Percentiles rank a stretch among this genome's conserved stretches.
Evolutionary conservation across 1,140 invertebrate genomes (phyloP).

Genomic region (Diprion similis): DNA sequence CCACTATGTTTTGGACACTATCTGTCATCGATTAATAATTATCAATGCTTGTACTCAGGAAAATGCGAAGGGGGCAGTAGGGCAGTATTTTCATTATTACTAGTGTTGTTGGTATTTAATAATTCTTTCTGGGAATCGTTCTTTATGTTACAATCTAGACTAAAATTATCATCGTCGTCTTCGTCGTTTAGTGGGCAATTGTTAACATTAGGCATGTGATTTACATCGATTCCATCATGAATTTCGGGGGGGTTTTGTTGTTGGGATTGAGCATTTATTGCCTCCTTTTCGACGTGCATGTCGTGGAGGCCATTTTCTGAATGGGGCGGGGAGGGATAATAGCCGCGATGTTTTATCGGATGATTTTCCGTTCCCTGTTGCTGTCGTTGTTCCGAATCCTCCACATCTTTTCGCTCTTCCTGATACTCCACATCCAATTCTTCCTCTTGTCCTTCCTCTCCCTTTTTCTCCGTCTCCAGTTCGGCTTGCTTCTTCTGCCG

Average conservation of each 20-base stretch:
- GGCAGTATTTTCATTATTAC: slow-evolving; percentile 60
- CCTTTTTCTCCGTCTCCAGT: not conserved
- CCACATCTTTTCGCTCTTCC: slow-evolving; percentile 35
- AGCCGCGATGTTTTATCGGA: slow-evolving; percentile 48
- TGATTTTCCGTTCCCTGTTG: slow-evolving; percentile 33
- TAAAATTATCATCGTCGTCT: slow-evolving; percentile 51
- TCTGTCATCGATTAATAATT: slow-evolving; percentile 56
- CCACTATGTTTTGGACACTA: slow-evolving; percentile 55
- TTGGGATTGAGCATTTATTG: slow-evolving; percentile 56
- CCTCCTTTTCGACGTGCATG: slow-evolving; percentile 32
- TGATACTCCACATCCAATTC: not conserved
- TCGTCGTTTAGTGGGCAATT: slow-evolving; percentile 58
- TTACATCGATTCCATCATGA: slow-evolving; percentile 50
- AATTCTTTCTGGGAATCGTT: slow-evolving; percentile 52
- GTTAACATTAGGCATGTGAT: slow-evolving; percentile 57
- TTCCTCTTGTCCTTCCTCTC: not conserved
- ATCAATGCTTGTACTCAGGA: slow-evolving; percentile 64
- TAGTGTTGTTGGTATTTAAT: slow-evolving; percentile 57
- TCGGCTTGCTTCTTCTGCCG: not conserved
- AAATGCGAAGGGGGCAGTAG: slow-evolving; percentile 59
- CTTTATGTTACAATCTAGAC: slow-evolving; percentile 53
- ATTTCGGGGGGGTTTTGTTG: slow-evolving; percentile 47
- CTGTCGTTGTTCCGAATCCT: slow-evolving; percentile 28
- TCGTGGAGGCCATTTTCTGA: slow-evolving; percentile 46
- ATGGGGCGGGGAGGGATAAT: slow-evolving; percentile 52